Conservation (phyloP, 2,797 vertebrate genomes). For the Lepidocolaptes lacrymiger region DNA sequence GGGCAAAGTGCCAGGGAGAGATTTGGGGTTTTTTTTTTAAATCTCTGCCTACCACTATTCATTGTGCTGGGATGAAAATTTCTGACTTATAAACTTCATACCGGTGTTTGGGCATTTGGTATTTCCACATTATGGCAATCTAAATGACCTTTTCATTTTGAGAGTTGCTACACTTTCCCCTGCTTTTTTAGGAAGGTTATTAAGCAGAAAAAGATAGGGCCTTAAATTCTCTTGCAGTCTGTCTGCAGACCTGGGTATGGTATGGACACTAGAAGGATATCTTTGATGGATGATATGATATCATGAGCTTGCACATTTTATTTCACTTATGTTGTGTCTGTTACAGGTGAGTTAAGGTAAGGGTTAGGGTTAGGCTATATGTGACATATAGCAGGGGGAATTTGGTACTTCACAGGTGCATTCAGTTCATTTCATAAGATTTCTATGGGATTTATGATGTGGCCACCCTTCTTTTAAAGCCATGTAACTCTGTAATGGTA, state of each 20-base stretch:
- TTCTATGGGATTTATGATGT: neutral
- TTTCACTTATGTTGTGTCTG: neutral
- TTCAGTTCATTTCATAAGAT: neutral
- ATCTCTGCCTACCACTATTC: neutral
- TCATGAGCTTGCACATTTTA: neutral
- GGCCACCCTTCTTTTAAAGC: neutral
- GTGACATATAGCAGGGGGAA: neutral
- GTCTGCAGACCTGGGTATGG: neutral
- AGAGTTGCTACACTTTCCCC: fast-evolving
- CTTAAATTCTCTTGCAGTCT: neutral
- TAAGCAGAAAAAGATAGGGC: neutral
- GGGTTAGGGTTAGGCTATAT: no score
- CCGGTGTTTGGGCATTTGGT: neutral
- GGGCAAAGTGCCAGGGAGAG: neutral
- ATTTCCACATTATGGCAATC: neutral
- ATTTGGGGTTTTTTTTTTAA: neutral
- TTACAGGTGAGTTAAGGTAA: neutral
- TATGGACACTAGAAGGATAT: neutral
- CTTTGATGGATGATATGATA: neutral
- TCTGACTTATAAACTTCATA: neutral
- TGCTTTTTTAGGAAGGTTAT: neutral
- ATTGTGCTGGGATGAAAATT: neutral
- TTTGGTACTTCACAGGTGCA: neutral
- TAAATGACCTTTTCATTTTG: neutral
- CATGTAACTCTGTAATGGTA: neutral